Base-by-base conservation (phyloP, 2,888 invertebrate species). In the Alentia gelatinosa region DNA sequence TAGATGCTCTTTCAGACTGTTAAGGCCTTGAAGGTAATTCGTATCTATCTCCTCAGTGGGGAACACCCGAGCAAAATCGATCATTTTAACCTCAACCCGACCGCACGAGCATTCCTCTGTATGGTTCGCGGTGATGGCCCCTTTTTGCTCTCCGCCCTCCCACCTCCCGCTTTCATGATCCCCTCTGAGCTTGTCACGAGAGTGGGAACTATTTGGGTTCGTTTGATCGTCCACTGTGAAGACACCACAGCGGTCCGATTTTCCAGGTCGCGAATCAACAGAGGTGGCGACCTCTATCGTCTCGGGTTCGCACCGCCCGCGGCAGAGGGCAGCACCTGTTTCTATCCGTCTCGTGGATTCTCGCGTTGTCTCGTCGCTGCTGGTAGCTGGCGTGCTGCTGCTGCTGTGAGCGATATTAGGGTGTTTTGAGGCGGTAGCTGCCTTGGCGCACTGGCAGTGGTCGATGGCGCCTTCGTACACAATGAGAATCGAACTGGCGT, bases 51-150 rank as follows among this genome's bases (percentile, higher is more conserved):
- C 30, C 3, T 39, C 47, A 12, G 86, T 26, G 7, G 26, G 86
- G 42, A 86, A 86, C 7, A 86, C 86, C 3, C 47, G 40, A 23
- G 86, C 86, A 42, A 86, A 86, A 86, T 86, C 86, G 30, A 86
- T 86, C 86, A 86, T 86, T 86, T 86, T 86, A 12, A 86, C 86
- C 30, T 86, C 86, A 39, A 79, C 39, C 19, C 39, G 7, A 35
- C 39, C 35, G 39, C 79, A 33, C 15, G 79, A 7, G 15, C 39
- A 30, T 7, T 74, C 39, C 79, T 7, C 39, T n/a, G n/a, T n/a
- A n/a, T n/a, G n/a, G n/a, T n/a, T n/a, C n/a, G n/a, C n/a, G n/a
- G n/a, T n/a, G n/a, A n/a, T n/a, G n/a, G n/a, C n/a, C n/a, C n/a
- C n/a, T n/a, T n/a, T n/a, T n/a, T n/a, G n/a, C n/a, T n/a, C n/a